Conservation (phyloP, 2,113 vertebrate species). For the Prochilodus magdalenae region DNA sequence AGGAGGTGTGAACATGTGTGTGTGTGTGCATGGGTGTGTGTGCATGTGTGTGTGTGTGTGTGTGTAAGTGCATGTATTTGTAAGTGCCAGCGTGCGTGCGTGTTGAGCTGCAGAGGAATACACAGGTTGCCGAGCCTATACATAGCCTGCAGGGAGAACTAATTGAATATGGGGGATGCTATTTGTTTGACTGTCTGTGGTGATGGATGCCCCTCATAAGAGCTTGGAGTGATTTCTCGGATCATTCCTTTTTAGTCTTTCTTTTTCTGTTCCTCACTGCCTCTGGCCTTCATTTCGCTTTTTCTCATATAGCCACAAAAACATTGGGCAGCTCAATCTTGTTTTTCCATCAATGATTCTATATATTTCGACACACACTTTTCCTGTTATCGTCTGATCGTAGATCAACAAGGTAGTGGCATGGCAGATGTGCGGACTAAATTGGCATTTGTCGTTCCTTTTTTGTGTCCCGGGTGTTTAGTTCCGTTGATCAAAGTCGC, state of each 20-base stretch:
- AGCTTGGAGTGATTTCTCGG: conserved; percentile 70
- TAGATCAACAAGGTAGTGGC: conserved; percentile 48
- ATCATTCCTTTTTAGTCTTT: conserved; percentile 77
- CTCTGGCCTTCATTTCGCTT: conserved; percentile 38
- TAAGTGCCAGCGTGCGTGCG: not conserved
- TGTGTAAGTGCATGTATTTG: not conserved
- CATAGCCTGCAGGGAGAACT: conserved; percentile 59
- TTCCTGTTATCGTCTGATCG: conserved; percentile 52
- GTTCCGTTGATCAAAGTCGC: no score
- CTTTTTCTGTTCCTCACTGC: conserved; percentile 64
- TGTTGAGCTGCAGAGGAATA: not conserved
- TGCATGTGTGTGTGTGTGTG: not conserved
- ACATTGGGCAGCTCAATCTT: conserved; percentile 23
- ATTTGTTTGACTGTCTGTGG: conserved; percentile 72
- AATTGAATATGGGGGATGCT: conserved; percentile 70
- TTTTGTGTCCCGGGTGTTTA: no score
- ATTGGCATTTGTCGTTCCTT: no score
- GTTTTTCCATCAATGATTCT: conserved; percentile 53
- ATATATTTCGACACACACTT: conserved; percentile 61
- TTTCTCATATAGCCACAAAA: no score
- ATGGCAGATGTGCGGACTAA: conserved; percentile 20
- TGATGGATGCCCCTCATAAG: conserved; percentile 83
- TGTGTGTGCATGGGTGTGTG: not conserved
- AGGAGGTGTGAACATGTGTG: no score
- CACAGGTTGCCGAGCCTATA: conserved; percentile 39